Base-by-base conservation (phyloP, 2,797 vertebrate genomes). In the Diglossa cyanea region DNA sequence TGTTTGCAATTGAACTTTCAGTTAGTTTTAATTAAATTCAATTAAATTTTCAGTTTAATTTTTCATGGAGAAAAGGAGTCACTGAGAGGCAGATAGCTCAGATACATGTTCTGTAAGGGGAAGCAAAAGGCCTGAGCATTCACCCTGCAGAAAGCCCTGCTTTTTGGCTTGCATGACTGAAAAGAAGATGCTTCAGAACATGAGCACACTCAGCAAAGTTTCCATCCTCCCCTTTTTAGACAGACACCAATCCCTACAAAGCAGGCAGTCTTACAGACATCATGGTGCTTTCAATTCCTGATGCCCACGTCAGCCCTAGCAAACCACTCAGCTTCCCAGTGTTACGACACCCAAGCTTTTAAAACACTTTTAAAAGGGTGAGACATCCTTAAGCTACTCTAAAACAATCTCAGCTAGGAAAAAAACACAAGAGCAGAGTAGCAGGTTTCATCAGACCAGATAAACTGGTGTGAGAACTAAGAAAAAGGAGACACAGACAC, bases 21-120 rank as follows among this genome's bases (percentile, higher is more conserved):
- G 35, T 61, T 72, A 67, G n/a, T 30, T 51, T 51, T 51, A 51
- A 51, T 28, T 51, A 18, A 51, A 51, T 51, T 51, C 28, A 30
- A 51, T 51, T 51, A 51, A 51, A 30, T 19, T 30, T 51, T 51
- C 28, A 18, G 17, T 30, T 51, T 30, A 51, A 30, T 51, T 51
- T 51, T 18, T 19, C 50, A 51, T 14, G 23, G 14, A 92, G 20
- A 28, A 83, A 79, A 86, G 50, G 37, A 61, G 17, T 50, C n/a
- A 57, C 37, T 18, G 14, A 72, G 73, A 74, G 19, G 40, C 48
- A 73, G 47, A 47, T 0, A 62, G 28, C 24, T 53, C 24, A 5
- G 44, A 44, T 7, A 26, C 6, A 28, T 0, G 0, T 45, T 44
- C 37, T 39, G 7, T 12, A 55, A 82, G 18, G 19, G n/a, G 26